Evolutionary conservation across 2,888 invertebrate genomes (phyloP).

Genomic region (Scaptomyza caliginosa): DNA sequence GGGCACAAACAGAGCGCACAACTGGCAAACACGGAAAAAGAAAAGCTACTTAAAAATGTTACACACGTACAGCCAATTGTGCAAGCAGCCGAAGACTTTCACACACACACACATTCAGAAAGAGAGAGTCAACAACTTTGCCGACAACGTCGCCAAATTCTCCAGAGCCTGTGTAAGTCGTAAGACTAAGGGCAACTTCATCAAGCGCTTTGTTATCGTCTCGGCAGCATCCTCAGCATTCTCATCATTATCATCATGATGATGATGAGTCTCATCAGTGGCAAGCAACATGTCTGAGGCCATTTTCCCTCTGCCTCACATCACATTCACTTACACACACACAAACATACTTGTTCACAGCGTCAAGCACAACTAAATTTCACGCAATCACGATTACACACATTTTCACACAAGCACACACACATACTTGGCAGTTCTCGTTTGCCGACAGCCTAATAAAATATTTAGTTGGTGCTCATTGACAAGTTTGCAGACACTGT

Average conservation of each 20-base stretch:
- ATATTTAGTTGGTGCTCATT: slow-evolving; percentile 82
- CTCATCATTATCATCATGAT: slow-evolving; percentile 33
- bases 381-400: slow-evolving; percentile 74
- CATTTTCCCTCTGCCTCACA: slow-evolving; percentile 31
- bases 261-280: slow-evolving; percentile 65
- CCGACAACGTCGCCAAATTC: slow-evolving; percentile 58
- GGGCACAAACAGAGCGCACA: slow-evolving; percentile 15
- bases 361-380: slow-evolving; percentile 69
- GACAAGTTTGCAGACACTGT: slow-evolving; percentile 75
- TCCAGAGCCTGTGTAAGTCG: slow-evolving; percentile 54
- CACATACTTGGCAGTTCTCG: slow-evolving; percentile 14
- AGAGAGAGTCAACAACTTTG: slow-evolving; percentile 67
- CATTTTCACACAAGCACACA: slow-evolving; percentile 25
- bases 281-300: slow-evolving; percentile 61
- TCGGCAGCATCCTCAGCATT: slow-evolving; percentile 47
- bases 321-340: slow-evolving; percentile 22
- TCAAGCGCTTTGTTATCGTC: slow-evolving; percentile 67
- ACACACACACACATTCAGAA: slow-evolving; percentile 12
- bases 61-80: slow-evolving; percentile 79
- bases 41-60: slow-evolving; percentile 76
- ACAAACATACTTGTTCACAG: slow-evolving; percentile 3
- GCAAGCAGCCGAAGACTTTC: slow-evolving; percentile 43
- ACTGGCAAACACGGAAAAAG: slow-evolving; percentile 51
- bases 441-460: slow-evolving; percentile 79
- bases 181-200: slow-evolving; percentile 63